phyloP scores from a whole-genome alignment of 2,797 vertebrate species.

The Tolypeutes matacus region DNA sequence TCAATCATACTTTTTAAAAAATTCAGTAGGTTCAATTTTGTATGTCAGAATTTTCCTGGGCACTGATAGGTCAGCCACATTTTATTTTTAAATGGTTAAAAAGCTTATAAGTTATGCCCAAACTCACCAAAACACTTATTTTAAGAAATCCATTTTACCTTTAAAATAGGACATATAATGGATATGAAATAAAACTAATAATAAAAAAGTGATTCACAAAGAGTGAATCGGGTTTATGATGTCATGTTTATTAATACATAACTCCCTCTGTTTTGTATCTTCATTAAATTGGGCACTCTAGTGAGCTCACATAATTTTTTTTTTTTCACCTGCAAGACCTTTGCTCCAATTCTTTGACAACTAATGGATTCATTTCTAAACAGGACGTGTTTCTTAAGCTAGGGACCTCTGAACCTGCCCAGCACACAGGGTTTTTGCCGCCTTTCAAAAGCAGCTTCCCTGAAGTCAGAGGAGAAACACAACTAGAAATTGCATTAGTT shows the following conservation, averaged over 20 bases:
- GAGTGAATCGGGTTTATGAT: neutral
- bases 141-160: neutral
- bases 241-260: conserved; percentile 25
- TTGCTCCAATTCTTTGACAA: neutral
- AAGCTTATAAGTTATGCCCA: neutral
- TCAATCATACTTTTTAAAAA: neutral
- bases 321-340: neutral
- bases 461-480: conserved; percentile 24
- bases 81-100: conserved; percentile 61
- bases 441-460: conserved; percentile 17
- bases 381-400: neutral
- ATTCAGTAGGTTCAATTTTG: conserved; percentile 1
- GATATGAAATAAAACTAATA: conserved; percentile 27
- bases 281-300: neutral
- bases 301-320: neutral
- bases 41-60: conserved; percentile 48
- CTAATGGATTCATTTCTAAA: neutral
- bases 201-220: conserved; percentile 33
- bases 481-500: conserved; percentile 12
- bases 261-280: conserved; percentile 5
- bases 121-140: conserved; percentile 30
- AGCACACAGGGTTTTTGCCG: neutral
- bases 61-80: neutral
- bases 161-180: conserved; percentile 5
- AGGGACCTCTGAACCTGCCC: neutral